Evolutionary conservation across 2,797 vertebrate species (phyloP), one percentile per base, ranked within the genome.

Genomic region (Typhlichthys subterraneus): DNA sequence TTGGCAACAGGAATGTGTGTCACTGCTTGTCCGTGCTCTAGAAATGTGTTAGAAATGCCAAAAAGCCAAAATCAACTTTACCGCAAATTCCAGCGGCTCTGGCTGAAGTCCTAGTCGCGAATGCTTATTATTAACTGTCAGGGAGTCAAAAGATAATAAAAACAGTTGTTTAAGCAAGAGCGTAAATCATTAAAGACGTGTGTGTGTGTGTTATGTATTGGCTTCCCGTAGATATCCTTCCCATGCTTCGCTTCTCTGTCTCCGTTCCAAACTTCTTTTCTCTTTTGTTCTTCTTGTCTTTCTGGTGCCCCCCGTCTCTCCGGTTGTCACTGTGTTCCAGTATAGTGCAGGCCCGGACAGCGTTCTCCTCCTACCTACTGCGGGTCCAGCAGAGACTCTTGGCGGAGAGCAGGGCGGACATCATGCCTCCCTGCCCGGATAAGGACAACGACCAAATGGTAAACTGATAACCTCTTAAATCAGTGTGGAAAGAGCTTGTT

Each of bases 371-470:
- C 31, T 99, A 99, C 84, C 93, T 99, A 45, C 93, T 94, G 65
- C 94, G 95, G 0, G 97, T 99, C 71, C 95, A 97, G 78, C 85
- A 93, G 65, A 94, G 97, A 61, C 91, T 99, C 69, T 86, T 93
- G 85, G 89, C 88, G 66, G 95, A 97, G 70, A 92, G 85, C 82
- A 90, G 87, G 4, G 84, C 92, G 65, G 84, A 84, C 53, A 73
- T 80, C 61, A 87, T 81, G 82, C 85, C 93, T 74, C 78, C 89
- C 17, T 94, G 93, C 93, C 90, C 88, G 72, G 94, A 94, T 53
- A 95, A 93, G 73, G 96, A 98, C 72, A 92, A 93, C 49, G 94
- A 98, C 76, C 97, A 98, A 91, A 97, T 97, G 95, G 98, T 98
- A 90, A 66, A 52, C 33, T 53, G 29, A 68, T 51, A 61, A 65